Evolutionary conservation across 2,888 invertebrate genomes (phyloP).

Genomic region (Andricus curvator): DNA sequence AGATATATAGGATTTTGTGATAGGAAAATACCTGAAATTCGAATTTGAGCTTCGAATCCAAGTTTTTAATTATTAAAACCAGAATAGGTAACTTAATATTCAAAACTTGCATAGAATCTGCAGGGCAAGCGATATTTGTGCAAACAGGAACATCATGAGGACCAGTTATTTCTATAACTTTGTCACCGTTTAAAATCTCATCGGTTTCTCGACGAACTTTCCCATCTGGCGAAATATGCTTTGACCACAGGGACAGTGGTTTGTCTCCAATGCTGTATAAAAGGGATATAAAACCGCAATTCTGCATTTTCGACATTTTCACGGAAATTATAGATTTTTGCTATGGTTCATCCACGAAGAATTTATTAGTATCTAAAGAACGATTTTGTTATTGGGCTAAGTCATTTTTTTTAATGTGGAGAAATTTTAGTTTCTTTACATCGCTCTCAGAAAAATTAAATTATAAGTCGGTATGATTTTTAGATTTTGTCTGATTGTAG

Average conservation of each 20-base stretch:
- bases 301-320: slow-evolving; percentile 45
- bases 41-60: slow-evolving; percentile 96
- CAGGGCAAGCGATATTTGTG: slow-evolving; percentile 89
- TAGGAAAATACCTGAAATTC: slow-evolving; percentile 90
- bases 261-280: slow-evolving; percentile 59
- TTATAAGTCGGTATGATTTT: not conserved
- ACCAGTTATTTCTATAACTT: slow-evolving; percentile 61
- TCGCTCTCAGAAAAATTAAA: not conserved
- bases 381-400: not conserved
- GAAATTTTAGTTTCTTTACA: not conserved
- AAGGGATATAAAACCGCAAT: slow-evolving; percentile 58
- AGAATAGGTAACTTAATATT: slow-evolving; percentile 96
- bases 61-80: slow-evolving; percentile 96
- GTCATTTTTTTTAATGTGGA: slow-evolving; percentile 11
- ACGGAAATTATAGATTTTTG: not conserved
- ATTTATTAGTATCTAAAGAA: not conserved
- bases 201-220: slow-evolving; percentile 59
- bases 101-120: slow-evolving; percentile 92
- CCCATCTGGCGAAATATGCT: slow-evolving; percentile 58
- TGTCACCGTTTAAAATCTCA: slow-evolving; percentile 56
- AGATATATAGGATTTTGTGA: not conserved
- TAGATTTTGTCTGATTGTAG: not conserved
- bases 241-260: slow-evolving; percentile 60
- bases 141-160: slow-evolving; percentile 52
- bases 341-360: slow-evolving; percentile 24